These are phyloP conservation scores for Cyanoderma ruficeps DNA, from an alignment of 2,113 vertebrate genomes.

Conservation along the genomic window DNA sequence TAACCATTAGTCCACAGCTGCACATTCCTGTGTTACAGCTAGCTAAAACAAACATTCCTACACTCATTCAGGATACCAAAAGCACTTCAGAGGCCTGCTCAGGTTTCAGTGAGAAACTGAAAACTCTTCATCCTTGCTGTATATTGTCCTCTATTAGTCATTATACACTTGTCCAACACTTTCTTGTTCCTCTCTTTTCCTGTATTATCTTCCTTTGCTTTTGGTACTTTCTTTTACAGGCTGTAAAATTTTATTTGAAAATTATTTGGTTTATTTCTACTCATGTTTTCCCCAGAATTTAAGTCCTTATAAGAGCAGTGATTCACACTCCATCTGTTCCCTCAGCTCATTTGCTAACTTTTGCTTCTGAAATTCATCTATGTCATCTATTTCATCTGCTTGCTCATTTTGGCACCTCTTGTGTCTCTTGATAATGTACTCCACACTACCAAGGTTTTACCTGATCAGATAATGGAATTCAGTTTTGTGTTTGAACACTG, in stretches of 20 bases:
- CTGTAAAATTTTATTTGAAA: not conserved
- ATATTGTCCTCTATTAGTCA: not conserved
- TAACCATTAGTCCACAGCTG: not conserved
- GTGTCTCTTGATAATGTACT: not conserved
- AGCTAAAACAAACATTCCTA: not conserved
- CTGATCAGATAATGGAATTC: not conserved
- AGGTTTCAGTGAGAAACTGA: not conserved
- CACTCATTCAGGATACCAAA: not conserved
- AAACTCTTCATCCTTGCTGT: not conserved
- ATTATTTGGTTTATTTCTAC: not conserved
- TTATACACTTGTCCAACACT: not conserved
- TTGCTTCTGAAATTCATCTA: not conserved
- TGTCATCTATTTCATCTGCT: not conserved
- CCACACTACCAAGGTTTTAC: not conserved
- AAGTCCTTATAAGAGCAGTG: conserved; percentile 5
- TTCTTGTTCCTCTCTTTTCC: not conserved
- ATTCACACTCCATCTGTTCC: conserved; percentile 29
- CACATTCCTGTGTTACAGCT: not conserved
- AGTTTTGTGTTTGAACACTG: not conserved
- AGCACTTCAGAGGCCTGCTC: not conserved
- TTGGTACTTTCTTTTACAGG: not conserved
- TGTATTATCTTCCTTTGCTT: not conserved
- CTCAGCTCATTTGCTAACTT: conserved; percentile 21
- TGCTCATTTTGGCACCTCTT: conserved; percentile 37
- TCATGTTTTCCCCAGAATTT: not conserved